Evolutionary conservation across 2,797 vertebrate genomes (phyloP).

Genomic region (Melanotaenia maccullochi): DNA sequence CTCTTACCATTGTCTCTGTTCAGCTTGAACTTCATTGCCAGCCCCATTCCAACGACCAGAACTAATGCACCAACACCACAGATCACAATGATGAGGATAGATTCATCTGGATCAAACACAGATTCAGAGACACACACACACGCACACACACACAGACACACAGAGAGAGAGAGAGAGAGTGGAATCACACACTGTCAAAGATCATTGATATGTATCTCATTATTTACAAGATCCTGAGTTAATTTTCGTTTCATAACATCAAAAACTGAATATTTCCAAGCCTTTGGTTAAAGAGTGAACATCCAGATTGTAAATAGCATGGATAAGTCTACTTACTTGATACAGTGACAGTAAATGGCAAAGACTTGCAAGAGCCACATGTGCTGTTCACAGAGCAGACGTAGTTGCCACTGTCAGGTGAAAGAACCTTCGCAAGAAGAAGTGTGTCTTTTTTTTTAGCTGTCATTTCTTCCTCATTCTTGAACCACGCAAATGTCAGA

Average conservation of each 20-base stretch:
- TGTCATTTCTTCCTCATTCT: rapidly evolving
- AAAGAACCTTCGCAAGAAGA: rapidly evolving
- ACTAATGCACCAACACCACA: conserved; percentile 59
- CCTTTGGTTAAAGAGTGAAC: not conserved
- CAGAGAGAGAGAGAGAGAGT: not conserved
- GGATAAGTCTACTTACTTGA: conserved; percentile 39
- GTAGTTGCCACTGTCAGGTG: rapidly evolving
- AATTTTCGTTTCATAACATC: not conserved
- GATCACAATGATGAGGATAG: conserved; percentile 42
- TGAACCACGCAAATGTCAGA: conserved; percentile 34
- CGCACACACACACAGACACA: no score
- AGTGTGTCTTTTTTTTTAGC: not conserved
- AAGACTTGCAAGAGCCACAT: conserved; percentile 13
- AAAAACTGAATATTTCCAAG: not conserved
- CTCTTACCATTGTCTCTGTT: conserved; percentile 62
- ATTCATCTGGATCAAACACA: conserved; percentile 19
- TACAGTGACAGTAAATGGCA: not conserved
- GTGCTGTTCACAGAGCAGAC: conserved; percentile 31
- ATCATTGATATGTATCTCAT: not conserved
- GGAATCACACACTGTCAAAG: not conserved
- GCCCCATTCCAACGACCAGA: conserved; percentile 51
- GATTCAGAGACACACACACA: conserved; percentile 1
- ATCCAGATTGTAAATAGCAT: not conserved
- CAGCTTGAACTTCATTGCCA: conserved; percentile 64
- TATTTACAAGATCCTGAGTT: not conserved